Base-by-base conservation (phyloP, 2,888 invertebrate species). In the Catocala sponsa region DNA sequence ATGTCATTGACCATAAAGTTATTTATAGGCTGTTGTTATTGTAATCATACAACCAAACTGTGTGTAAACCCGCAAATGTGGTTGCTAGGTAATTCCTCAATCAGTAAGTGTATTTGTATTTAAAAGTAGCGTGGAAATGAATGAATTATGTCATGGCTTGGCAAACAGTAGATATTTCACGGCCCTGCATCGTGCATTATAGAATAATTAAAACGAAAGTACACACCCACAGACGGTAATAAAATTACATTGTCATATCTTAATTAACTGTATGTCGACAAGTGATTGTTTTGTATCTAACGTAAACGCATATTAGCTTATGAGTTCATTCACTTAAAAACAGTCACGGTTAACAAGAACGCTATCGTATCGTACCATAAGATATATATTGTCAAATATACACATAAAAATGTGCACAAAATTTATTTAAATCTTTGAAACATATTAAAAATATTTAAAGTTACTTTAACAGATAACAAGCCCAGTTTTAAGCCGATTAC, bases 321-420 rank as follows among this genome's bases (percentile, higher is more conserved):
- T 81, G 78, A 71, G 83, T 82, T 83, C 77, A 55, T 83, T 85
- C 74, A 79, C 83, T 59, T 70, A 52, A 25, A 57, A 70, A 56
- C 54, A 70, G 65, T 54, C 41, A 62, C 51, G 52, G 66, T 71
- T 62, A 70, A 35, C 25, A 41, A 58, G 7, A 57, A 47, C 2
- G 47, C 35, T 38, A 38, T 38, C 35, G 9, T 47, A 15, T 10
- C 13, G n/a, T n/a, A 12, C 44, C 12, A 12, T 4, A 25, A 13
- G 2, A 15, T 32, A 0, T 15, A 25, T 10, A 11, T 13, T 47
- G 47, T 4, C 25, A 47, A 46, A 47, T 47, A 47, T 1, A 13
- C 2, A 47, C 7, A 11, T 15, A 15, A 0, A 15, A 15, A 15
- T 15, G 15, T 15, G 1, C 15, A 15, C 15, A 15, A 15, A 15